These are phyloP conservation scores for Drosophila tani DNA, from an alignment of 1,140 invertebrate genomes.

Conservation along the genomic window DNA sequence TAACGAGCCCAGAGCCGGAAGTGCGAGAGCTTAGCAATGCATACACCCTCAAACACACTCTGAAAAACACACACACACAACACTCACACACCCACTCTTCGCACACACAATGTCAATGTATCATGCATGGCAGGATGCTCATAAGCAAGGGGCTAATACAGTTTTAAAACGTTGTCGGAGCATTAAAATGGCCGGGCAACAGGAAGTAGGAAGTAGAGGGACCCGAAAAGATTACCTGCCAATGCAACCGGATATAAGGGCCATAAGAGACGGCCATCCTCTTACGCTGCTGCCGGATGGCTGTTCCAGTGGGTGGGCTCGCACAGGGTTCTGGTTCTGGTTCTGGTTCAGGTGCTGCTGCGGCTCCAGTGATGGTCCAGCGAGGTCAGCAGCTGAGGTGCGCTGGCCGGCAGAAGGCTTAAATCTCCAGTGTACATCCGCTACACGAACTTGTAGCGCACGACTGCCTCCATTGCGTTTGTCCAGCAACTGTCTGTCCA, in stretches of 20 bases:
- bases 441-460: constrained; percentile 79
- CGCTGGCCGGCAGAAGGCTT: constrained; percentile 59
- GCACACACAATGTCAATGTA: constrained; percentile 47
- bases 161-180: constrained; percentile 67
- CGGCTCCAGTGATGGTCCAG: constrained; percentile 3
- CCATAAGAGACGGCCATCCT: constrained; percentile 57
- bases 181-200: constrained; percentile 68
- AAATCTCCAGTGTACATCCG: constrained; percentile 81
- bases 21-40: constrained; percentile 74
- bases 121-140: constrained; percentile 47
- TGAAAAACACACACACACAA: background rate
- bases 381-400: constrained; percentile 44
- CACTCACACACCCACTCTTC: background rate
- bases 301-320: constrained; percentile 21
- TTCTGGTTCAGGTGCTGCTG: background rate
- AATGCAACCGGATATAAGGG: constrained; percentile 79
- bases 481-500: constrained; percentile 17
- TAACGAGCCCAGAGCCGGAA: constrained; percentile 72
- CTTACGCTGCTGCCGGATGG: constrained; percentile 17
- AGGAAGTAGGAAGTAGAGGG: constrained; percentile 59
- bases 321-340: background rate
- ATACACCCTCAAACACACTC: constrained; percentile 52
- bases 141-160: constrained; percentile 67
- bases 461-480: constrained; percentile 62
- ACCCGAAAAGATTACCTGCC: constrained; percentile 78